These are phyloP conservation scores for Mungos mungo DNA, from an alignment of 2,113 vertebrate genomes.

Conservation along the genomic window DNA sequence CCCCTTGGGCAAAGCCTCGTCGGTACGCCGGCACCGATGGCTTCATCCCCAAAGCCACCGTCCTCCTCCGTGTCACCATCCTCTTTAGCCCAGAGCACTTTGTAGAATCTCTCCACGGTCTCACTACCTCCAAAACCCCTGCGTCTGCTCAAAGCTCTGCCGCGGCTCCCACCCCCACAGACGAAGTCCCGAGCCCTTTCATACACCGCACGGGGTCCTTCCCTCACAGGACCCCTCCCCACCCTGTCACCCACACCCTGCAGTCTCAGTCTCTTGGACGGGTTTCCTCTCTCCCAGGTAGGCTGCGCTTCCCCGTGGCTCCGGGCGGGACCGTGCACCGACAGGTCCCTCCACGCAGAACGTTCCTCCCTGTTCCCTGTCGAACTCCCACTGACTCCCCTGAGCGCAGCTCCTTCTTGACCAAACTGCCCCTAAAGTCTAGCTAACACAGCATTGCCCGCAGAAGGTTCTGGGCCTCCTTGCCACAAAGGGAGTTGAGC, in stretches of 20 bases:
- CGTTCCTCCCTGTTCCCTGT: background rate
- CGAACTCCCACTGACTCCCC: background rate
- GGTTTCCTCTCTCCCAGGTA: background rate
- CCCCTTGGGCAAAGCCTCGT: background rate
- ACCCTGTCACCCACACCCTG: background rate
- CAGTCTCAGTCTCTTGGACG: background rate
- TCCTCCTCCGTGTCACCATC: background rate
- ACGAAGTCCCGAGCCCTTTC: no score
- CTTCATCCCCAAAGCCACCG: background rate
- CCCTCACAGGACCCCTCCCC: background rate
- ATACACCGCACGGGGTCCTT: background rate
- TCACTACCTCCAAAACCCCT: background rate
- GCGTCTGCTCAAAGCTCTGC: background rate
- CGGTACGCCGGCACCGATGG: no score
- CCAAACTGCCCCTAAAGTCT: background rate
- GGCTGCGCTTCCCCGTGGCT: accelerated
- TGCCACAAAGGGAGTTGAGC: background rate
- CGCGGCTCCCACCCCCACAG: background rate
- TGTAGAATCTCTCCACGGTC: background rate
- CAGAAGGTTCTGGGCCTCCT: background rate
- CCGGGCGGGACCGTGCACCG: accelerated
- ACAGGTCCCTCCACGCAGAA: background rate
- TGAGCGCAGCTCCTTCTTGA: background rate
- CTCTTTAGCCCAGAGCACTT: background rate
- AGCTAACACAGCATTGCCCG: background rate